These are phyloP conservation scores for Diogma glabrata DNA, from an alignment of 2,888 invertebrate genomes.

Conservation along the genomic window DNA sequence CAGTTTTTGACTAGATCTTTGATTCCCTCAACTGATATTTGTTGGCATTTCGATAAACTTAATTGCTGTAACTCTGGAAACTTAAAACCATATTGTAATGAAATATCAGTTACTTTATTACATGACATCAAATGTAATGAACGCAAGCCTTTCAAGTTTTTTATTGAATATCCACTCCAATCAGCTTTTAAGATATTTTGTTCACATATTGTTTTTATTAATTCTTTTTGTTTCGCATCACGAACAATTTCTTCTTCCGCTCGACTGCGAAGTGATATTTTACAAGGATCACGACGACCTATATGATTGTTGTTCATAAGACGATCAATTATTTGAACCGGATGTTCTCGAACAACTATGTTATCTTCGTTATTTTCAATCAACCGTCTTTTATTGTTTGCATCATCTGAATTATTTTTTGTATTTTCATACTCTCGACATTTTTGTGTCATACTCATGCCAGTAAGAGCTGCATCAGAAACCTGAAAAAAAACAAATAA, in stretches of 20 bases:
- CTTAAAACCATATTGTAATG: slow-evolving; percentile 53
- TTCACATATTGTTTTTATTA: slow-evolving; percentile 50
- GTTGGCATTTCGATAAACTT: slow-evolving; percentile 55
- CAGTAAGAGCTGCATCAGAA: slow-evolving; percentile 59
- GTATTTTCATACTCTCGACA: slow-evolving; percentile 25
- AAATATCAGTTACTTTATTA: slow-evolving; percentile 58
- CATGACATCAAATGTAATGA: slow-evolving; percentile 55
- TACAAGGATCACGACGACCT: slow-evolving; percentile 15
- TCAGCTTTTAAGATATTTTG: slow-evolving; percentile 25
- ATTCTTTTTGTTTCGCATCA: slow-evolving; percentile 51
- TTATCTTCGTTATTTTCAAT: slow-evolving; percentile 16
- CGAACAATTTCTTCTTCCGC: slow-evolving; percentile 58
- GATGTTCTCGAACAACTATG: slow-evolving; percentile 14
- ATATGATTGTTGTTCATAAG: slow-evolving; percentile 16
- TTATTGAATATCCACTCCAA: slow-evolving; percentile 38
- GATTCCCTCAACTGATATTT: slow-evolving; percentile 54
- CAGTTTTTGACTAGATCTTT: slow-evolving; percentile 51
- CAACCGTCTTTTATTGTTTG: slow-evolving; percentile 19
- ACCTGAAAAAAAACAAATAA: slow-evolving; percentile 22
- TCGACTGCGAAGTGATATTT: slow-evolving; percentile 50
- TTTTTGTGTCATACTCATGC: slow-evolving; percentile 43
- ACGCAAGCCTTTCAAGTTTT: slow-evolving; percentile 42
- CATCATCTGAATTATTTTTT: too few species aligned
- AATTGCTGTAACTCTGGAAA: slow-evolving; percentile 51
- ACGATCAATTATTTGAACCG: background rate